Base-by-base conservation (phyloP, 2,888 invertebrate species). In the Cataglyphis albicans region DNA sequence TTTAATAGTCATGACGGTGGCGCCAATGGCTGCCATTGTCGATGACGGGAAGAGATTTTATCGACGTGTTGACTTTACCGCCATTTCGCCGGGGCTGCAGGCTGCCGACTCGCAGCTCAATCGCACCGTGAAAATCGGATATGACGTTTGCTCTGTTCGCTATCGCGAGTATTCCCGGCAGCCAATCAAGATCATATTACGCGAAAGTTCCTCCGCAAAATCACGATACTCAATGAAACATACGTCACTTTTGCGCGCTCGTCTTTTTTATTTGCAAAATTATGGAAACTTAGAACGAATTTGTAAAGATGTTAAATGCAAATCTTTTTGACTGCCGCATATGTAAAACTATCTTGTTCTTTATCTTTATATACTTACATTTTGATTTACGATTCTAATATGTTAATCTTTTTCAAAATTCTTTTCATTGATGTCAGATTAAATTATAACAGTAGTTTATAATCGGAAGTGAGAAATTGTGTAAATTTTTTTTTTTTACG, bases 51-150 rank as follows among this genome's bases (percentile, higher is more conserved):
- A 70, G 67, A 67, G 68, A 83, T 78, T 86, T 84, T 83, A 84
- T 86, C 84, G 82, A 81, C 64, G 80, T 80, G 75, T 81, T 78
- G 83, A 83, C 65, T 90, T 85, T 84, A 75, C 81, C 65, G 65
- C 67, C 63, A 87, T 83, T 84, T 84, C 80, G 82, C 68, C 80
- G 65, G 73, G 48, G 48, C 48, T 48, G 18, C 48, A 18, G 48
- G 81, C 57, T 70, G 83, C 44, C 81, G 81, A 83, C 68, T 76
- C 82, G 41, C 80, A 78, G 83, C 83, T 89, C 85, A 87, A 85
- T 90, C 83, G 84, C 12, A 63, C 82, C 73, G 81, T 70, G 84
- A 84, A 90, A 87, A 87, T 86, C 89, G 84, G 63, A 59, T 70
- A 64, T 85, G 65, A 74, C 81, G 86, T 87, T 84, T 84, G 81